phyloP scores from a whole-genome alignment of 2,797 vertebrate genomes.

The Parotocinclus haroldoi region DNA sequence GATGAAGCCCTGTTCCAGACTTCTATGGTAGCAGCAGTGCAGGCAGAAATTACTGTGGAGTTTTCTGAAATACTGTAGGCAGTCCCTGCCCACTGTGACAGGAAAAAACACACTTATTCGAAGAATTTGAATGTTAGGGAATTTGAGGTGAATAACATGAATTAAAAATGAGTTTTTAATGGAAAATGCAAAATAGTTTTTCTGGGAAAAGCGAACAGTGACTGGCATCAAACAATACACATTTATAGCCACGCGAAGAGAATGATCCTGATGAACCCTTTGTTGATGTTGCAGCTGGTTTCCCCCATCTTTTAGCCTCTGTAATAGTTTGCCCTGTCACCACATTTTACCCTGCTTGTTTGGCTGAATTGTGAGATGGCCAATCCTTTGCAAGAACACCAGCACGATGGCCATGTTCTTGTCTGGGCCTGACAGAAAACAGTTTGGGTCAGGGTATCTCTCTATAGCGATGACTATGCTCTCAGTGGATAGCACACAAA shows the following conservation, averaged over 20 bases:
- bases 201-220: too few species aligned
- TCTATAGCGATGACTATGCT: constrained; percentile 11
- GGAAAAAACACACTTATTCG: too few species aligned
- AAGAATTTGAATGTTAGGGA: too few species aligned
- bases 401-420: constrained; percentile 16
- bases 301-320: too few species aligned
- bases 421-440: constrained; percentile 16
- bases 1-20: constrained; percentile 1
- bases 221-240: background rate
- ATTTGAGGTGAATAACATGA: too few species aligned
- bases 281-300: background rate
- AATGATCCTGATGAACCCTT: background rate
- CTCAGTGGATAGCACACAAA: constrained; percentile 28
- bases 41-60: background rate
- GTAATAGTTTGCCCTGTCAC: background rate
- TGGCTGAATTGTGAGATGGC: constrained; percentile 23
- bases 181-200: too few species aligned
- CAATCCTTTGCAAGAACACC: constrained; percentile 18
- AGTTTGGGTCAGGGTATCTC: constrained; percentile 17
- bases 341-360: constrained; percentile 33
- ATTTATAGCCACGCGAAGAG: constrained; percentile 7
- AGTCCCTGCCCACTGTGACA: background rate
- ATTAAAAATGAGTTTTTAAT: too few species aligned
- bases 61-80: background rate
- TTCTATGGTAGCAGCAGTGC: constrained; percentile 10